Conservation (phyloP, 30 jellyfish, hydroid and myxozoan genomes). For the Hydractinia echinata region DNA sequence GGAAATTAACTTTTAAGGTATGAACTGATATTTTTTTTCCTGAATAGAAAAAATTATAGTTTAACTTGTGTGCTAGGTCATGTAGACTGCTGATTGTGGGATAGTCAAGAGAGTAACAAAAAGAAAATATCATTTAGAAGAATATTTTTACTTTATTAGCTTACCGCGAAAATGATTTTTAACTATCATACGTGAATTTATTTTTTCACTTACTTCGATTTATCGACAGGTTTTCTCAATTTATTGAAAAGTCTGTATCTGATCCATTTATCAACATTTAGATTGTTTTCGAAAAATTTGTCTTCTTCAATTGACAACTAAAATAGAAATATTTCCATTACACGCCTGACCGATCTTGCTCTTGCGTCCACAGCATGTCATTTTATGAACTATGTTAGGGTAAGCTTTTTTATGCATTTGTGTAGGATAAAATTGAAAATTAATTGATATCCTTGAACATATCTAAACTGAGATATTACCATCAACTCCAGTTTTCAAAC, state of each 20-base stretch:
- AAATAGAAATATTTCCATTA: neutral
- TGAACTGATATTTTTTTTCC: neutral
- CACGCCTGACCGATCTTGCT: no score
- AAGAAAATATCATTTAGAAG: neutral
- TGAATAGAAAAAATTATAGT: neutral
- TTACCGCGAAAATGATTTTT: neutral
- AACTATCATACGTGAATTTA: no score
- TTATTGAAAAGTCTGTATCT: conserved; percentile 79
- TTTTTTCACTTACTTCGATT: conserved; percentile 63
- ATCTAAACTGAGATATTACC: no score
- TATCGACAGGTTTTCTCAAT: conserved; percentile 92
- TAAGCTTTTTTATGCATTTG: no score
- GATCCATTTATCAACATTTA: conserved; percentile 89
- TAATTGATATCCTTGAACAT: no score
- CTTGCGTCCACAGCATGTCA: no score
- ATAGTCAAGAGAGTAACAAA: neutral
- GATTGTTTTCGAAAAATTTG: conserved; percentile 65
- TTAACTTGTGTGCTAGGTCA: no score
- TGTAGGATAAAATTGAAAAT: no score
- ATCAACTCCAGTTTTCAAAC: no score
- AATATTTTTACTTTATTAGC: neutral
- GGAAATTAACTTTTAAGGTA: no score
- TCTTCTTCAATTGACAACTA: conserved; percentile 60
- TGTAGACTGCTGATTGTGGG: neutral
- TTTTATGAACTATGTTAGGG: no score